A percentile compares a stretch with the other conserved stretches of the same genome.
These are phyloP conservation scores for Struthio camelus DNA, from an alignment of 2,113 vertebrate species.

Conservation along the genomic window DNA sequence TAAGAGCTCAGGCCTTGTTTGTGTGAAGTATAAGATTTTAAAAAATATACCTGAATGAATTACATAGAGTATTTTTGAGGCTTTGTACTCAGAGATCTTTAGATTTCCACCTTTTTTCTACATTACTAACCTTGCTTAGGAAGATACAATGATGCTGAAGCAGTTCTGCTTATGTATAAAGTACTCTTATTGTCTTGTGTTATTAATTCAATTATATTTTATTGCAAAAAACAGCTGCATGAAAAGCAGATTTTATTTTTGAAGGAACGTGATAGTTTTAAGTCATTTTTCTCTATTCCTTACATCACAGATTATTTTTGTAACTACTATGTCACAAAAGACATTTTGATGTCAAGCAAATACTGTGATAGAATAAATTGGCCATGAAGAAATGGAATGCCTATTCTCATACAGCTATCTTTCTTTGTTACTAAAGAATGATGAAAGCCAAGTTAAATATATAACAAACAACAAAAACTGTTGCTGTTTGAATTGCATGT, in stretches of 20 bases:
- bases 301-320: not conserved
- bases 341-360: not conserved
- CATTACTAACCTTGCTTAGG: not conserved
- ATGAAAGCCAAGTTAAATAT: not conserved
- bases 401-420: not conserved
- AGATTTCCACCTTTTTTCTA: not conserved
- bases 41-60: not conserved
- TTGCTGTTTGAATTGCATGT: not conserved
- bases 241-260: not conserved
- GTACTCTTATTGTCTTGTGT: not conserved
- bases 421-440: slow-evolving; percentile 28
- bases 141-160: not conserved
- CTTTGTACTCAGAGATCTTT: not conserved
- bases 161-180: not conserved
- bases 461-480: not conserved
- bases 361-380: not conserved
- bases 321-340: not conserved
- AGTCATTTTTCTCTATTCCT: not conserved
- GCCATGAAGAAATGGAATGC: not conserved
- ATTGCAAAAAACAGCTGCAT: not conserved
- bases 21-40: not conserved
- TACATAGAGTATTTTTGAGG: not conserved
- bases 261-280: not conserved
- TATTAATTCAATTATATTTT: not conserved
- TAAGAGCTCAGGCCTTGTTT: not conserved